Conservation (phyloP, 2,797 vertebrate genomes). For the Platyrinchus mystaceus region DNA sequence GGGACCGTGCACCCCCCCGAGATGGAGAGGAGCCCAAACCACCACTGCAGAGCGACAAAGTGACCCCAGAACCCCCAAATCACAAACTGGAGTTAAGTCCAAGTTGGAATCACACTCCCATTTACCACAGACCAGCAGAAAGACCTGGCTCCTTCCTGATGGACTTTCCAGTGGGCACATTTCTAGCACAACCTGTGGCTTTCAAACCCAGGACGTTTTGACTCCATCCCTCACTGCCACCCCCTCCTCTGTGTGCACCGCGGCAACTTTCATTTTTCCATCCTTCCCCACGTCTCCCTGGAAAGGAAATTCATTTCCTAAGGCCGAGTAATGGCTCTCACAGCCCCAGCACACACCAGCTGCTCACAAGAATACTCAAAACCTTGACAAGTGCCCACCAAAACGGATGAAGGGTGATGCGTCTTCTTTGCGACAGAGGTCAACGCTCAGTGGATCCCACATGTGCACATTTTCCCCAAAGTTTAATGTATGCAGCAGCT, state of each 20-base stretch:
- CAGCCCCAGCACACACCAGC: not conserved
- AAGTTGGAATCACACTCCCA: fast-evolving
- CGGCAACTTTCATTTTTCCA: not conserved
- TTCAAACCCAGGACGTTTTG: not conserved
- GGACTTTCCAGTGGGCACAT: not conserved
- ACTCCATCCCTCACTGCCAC: not conserved
- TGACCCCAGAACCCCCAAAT: not conserved
- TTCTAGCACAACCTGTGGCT: not conserved
- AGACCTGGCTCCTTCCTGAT: not conserved
- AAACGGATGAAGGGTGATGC: not conserved
- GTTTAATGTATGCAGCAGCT: not conserved
- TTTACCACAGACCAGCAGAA: not conserved
- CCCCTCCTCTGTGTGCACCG: not conserved
- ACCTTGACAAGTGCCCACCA: not conserved
- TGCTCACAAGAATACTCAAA: not conserved
- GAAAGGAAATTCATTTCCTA: not conserved
- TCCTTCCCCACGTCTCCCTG: not conserved
- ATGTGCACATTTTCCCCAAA: not conserved
- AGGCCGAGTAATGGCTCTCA: not conserved
- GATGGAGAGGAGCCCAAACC: not conserved
- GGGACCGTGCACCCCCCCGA: not conserved
- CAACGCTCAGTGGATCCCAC: not conserved
- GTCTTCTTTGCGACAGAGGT: not conserved
- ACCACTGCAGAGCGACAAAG: fast-evolving
- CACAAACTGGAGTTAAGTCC: not conserved